These are phyloP conservation scores for Cephus nigrinus DNA, from an alignment of 2,888 invertebrate genomes.

Conservation along the genomic window DNA sequence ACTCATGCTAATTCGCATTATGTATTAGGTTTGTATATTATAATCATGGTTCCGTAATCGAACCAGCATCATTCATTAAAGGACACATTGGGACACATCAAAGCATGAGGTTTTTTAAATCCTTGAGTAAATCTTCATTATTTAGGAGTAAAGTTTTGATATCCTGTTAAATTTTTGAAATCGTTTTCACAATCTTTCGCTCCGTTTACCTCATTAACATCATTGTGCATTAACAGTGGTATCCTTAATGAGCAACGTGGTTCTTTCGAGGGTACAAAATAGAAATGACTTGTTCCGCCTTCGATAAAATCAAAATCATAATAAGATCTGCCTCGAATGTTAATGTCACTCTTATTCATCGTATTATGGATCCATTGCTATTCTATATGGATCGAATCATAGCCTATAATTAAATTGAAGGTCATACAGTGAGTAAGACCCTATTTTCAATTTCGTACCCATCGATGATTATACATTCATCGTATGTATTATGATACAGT, in stretches of 20 bases:
- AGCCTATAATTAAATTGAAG: neutral
- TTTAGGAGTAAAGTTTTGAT: neutral
- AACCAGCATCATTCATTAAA: constrained; percentile 43
- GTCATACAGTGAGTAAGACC: neutral
- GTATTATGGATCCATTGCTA: neutral
- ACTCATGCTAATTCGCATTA: constrained; percentile 41
- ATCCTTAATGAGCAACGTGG: constrained; percentile 42
- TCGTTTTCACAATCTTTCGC: constrained; percentile 18
- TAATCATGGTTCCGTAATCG: constrained; percentile 36
- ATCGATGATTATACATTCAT: constrained; percentile 36
- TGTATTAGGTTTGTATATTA: constrained; percentile 38
- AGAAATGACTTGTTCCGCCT: constrained; percentile 28
- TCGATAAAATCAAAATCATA: neutral
- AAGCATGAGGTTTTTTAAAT: neutral
- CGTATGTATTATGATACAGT: constrained; percentile 37
- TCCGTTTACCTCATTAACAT: neutral
- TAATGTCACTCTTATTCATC: neutral
- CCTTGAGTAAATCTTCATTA: neutral
- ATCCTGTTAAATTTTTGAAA: constrained; percentile 29
- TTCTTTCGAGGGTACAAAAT: constrained; percentile 41
- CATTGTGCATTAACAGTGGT: neutral
- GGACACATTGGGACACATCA: constrained; percentile 27
- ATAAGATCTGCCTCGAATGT: neutral
- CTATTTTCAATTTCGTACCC: constrained; percentile 35
- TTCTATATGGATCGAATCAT: neutral